Evolutionary conservation across 2,888 invertebrate genomes (phyloP), one percentile per base, ranked within the genome.

Genomic region (Drepanosiphum platanoidis): DNA sequence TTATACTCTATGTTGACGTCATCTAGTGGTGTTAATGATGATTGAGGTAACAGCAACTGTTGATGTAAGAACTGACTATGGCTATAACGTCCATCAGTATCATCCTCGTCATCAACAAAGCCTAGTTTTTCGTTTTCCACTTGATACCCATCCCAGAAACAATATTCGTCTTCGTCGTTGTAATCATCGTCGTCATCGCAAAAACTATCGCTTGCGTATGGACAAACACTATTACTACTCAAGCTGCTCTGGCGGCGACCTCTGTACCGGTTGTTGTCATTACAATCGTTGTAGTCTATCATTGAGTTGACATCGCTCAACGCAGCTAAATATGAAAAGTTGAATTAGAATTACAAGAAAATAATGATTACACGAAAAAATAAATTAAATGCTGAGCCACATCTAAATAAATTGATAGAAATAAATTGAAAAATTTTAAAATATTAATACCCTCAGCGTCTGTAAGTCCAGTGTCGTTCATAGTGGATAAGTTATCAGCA

Each of bases 291-390:
- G 22, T 88, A 88, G 88, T 93, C 93, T 74, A 94, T 95, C 88
- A 95, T 93, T 13, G 95, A 95, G 90, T 96, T 96, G 78, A 96
- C 95, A 90, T 96, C 96, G 88, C 95, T 95, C 86, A 96, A 91
- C 39, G 95, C 96, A 86, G 95, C 92, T 92, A 88, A 3, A 89
- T 88, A 79, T 34, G 87, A 52, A n/a, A 39, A 27, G 3, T 22
- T 18, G 2, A 61, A 15, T 66, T 15, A 66, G 4, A 32, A 15
- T 66, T 66, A 66, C 66, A 66, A 3, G 4, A 52, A 18, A 52
- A 18, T 52, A 22, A 18, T 52, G 18, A 52, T 52, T 52, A 2
- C 13, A 42, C 9, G 42, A 8, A n/a, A n/a, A n/a, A n/a, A n/a
- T n/a, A n/a, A 1, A 13, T 42, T 42, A 13, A 42, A 42, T 8